Conservation (phyloP, 2,797 vertebrate genomes). For the Rhinatrema bivittatum region DNA sequence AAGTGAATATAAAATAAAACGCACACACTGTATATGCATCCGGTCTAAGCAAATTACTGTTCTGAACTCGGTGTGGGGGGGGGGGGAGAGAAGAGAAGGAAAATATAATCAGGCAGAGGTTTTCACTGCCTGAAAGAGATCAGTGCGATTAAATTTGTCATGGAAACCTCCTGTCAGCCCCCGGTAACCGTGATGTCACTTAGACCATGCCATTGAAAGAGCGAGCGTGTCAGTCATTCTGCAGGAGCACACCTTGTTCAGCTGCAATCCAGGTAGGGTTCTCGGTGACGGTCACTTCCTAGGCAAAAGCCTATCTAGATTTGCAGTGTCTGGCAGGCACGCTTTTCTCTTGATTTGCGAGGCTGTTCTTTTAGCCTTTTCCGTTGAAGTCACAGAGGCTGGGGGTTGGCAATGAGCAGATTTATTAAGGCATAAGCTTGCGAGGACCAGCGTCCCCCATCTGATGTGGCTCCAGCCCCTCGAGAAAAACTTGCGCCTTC, state of each 20-base stretch:
- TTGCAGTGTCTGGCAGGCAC: neutral
- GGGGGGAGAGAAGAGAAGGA: conserved; percentile 24
- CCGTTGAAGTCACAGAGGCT: no score
- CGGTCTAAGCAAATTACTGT: neutral
- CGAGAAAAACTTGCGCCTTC: no score
- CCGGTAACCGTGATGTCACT: conserved; percentile 44
- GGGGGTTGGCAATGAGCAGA: no score
- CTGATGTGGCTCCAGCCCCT: no score
- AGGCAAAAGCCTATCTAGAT: conserved; percentile 2
- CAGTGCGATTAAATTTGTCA: no score
- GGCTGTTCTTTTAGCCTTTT: no score
- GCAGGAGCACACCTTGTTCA: conserved; percentile 44
- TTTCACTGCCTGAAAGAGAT: no score
- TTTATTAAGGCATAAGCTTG: no score
- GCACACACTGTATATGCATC: no score
- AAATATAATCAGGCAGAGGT: conserved; percentile 17
- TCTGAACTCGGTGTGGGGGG: neutral
- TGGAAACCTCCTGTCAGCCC: conserved; percentile 48
- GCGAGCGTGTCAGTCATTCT: conserved; percentile 15
- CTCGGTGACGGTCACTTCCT: conserved; percentile 28
- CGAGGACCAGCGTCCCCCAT: no score
- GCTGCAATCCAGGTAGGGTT: conserved; percentile 37
- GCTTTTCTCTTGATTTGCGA: neutral
- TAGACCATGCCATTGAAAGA: conserved; percentile 11
- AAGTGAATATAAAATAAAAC: no score